These are phyloP conservation scores for Diprion similis DNA, from an alignment of 1,140 invertebrate species.

Conservation along the genomic window DNA sequence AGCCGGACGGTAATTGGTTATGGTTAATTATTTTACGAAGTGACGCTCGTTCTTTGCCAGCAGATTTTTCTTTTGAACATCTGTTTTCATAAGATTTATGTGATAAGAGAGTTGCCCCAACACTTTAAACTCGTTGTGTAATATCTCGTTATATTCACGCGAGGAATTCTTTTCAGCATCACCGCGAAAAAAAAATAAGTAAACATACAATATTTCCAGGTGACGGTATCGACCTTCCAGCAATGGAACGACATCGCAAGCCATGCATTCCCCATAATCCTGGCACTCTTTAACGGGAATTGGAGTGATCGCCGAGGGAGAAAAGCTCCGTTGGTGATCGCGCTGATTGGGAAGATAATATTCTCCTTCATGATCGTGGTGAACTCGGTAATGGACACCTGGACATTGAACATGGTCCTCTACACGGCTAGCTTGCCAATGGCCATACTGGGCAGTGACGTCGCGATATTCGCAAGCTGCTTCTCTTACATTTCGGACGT, in stretches of 20 bases:
- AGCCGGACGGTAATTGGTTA: no score
- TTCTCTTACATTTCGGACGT: constrained; percentile 80
- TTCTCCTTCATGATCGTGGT: constrained; percentile 76
- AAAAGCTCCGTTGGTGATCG: constrained; percentile 73
- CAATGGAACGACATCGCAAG: constrained; percentile 77
- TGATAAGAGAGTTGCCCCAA: no score
- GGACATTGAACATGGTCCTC: constrained; percentile 77
- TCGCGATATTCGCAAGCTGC: constrained; percentile 76
- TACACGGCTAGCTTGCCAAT: constrained; percentile 76
- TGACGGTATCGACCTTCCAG: constrained; percentile 74
- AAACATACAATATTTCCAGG: constrained; percentile 56
- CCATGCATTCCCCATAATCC: constrained; percentile 72
- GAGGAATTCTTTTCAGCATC: no score
- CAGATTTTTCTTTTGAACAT: no score
- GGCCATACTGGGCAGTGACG: constrained; percentile 74
- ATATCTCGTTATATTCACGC: no score
- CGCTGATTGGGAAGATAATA: constrained; percentile 74
- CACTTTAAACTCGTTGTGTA: no score
- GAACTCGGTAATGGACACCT: constrained; percentile 68
- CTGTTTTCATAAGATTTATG: no score
- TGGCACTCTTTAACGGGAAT: constrained; percentile 78
- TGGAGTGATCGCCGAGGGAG: constrained; percentile 77
- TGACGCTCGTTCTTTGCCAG: no score
- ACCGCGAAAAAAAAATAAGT: no score
- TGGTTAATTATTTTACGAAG: no score